Evolutionary conservation across 2,113 vertebrate genomes (phyloP).

Genomic region (Origma solitaria): DNA sequence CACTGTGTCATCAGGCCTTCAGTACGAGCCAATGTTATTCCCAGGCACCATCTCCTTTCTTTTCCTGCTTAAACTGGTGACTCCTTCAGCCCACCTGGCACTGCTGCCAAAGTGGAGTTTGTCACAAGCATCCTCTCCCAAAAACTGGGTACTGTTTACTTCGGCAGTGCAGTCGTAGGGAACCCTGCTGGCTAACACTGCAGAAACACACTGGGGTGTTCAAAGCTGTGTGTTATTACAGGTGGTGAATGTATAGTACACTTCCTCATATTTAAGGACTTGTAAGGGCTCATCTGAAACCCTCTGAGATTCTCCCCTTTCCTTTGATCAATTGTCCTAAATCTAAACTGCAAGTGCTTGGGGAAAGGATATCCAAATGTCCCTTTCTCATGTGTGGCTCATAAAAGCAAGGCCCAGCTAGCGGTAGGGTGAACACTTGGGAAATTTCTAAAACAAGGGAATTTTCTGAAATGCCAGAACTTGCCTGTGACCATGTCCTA

Average conservation of each 20-base stretch:
- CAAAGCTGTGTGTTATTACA: neutral
- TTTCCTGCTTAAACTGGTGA: neutral
- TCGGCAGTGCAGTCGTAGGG: neutral
- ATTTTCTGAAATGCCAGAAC: neutral
- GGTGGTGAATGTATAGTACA: neutral
- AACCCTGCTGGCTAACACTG: neutral
- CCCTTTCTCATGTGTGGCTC: neutral
- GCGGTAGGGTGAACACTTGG: fast-evolving
- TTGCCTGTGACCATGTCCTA: neutral
- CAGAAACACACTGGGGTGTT: neutral
- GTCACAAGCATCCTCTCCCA: neutral
- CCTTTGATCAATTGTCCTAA: neutral
- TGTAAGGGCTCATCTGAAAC: neutral
- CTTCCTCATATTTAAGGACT: neutral
- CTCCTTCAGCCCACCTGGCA: neutral
- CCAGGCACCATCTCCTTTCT: neutral
- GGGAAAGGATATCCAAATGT: neutral
- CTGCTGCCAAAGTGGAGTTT: neutral
- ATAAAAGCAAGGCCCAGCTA: neutral
- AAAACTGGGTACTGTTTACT: neutral
- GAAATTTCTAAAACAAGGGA: neutral
- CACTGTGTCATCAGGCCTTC: neutral
- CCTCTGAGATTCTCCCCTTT: neutral
- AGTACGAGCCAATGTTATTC: neutral
- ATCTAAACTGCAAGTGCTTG: neutral